Conservation (phyloP, 2,888 invertebrate genomes). For the Embidobia sp. region DNA sequence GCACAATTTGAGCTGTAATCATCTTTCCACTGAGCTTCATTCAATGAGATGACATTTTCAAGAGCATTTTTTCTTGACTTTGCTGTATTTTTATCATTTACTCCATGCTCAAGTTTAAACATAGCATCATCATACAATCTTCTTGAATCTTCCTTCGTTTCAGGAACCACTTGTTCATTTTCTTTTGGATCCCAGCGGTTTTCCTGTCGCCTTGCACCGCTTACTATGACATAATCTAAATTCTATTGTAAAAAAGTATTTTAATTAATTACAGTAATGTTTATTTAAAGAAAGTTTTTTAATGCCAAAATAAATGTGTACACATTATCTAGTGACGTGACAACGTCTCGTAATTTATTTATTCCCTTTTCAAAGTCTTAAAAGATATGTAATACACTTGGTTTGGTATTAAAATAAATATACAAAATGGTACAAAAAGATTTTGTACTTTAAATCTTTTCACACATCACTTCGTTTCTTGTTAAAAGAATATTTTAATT, state of each 20-base stretch:
- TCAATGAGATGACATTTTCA: constrained; percentile 88
- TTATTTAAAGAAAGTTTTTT: constrained; percentile 43
- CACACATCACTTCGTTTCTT: too few relatives aligned
- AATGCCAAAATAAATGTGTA: too few relatives aligned
- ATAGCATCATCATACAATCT: constrained; percentile 97
- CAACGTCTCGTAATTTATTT: too few relatives aligned
- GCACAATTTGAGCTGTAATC: constrained; percentile 95
- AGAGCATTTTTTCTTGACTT: constrained; percentile 88
- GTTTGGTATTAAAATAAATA: too few relatives aligned
- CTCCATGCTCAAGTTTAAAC: constrained; percentile 97
- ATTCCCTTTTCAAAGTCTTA: too few relatives aligned
- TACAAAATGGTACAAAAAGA: too few relatives aligned
- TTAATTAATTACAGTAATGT: too few relatives aligned
- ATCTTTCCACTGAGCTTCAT: constrained; percentile 93
- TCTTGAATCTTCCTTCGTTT: constrained; percentile 95
- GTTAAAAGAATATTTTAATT: too few relatives aligned
- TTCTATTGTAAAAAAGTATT: constrained; percentile 88
- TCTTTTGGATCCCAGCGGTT: constrained; percentile 98
- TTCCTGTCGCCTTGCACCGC: constrained; percentile 97
- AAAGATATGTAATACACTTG: too few relatives aligned
- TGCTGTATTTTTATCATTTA: constrained; percentile 88
- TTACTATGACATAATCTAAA: constrained; percentile 96
- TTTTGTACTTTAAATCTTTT: too few relatives aligned
- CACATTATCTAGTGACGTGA: too few relatives aligned
- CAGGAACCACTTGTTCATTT: constrained; percentile 96